Evolutionary conservation across 2,113 vertebrate species (phyloP), one percentile per base, ranked within the genome.

Genomic region (Pachyramphus minor): DNA sequence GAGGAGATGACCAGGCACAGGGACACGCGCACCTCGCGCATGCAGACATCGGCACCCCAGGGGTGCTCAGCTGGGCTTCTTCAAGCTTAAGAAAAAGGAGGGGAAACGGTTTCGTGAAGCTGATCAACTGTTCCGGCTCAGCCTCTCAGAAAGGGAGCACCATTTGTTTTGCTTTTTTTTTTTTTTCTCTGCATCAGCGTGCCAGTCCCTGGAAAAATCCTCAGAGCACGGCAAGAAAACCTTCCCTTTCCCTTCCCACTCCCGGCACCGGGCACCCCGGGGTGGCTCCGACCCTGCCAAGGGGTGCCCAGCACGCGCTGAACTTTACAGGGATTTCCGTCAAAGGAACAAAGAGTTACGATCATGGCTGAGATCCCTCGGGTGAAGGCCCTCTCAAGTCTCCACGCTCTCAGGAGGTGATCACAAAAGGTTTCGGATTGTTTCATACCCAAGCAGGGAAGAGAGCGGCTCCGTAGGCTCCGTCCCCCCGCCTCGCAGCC

Each of bases 401-500:
- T 96, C 96, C 93, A 82, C 90, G 94, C 97, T 95, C 84, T 91
- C 69, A 95, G 96, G 97, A 98, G 97, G 96, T 96, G 95, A 97
- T 96, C 76, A 58, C 62, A 88, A 98, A 97, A 96, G 89, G 83
- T 97, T 97, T 93, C 79, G 13, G 91, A 94, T 96, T 91, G 96
- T 98, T 98, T 98, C 98, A 96, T 92, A 98, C 98, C 98, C 97
- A 84, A 97, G 84, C 89, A 69, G 96, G 97, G 97, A 96, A 97
- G 93, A 89, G 96, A 95, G 94, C n/a, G 22, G 84, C 31, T 90
- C 93, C 5, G 33, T 4, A 14, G 55, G 94, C 93, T 91, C 92
- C 22, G 11, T 85, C 85, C 81, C 93, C 76, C 95, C 95, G 79
- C 75, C 92, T 37, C 92, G 96, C 92, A 96, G 97, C 95, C 95